phyloP scores from a whole-genome alignment of 2,113 vertebrate species.

The Ornithorhynchus anatinus region DNA sequence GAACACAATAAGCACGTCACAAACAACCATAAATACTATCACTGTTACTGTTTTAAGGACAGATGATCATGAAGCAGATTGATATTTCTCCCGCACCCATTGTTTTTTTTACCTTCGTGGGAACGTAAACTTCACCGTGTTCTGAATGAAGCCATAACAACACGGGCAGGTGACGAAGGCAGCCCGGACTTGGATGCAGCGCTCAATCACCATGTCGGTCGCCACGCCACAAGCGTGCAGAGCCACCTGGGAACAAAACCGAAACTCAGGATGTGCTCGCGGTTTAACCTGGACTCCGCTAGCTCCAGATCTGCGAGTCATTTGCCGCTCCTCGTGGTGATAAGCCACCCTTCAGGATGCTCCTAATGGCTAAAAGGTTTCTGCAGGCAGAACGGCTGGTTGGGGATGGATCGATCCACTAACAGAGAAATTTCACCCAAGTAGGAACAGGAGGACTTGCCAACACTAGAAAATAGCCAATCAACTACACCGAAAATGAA shows the following conservation, averaged over 20 bases:
- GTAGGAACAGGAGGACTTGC: not conserved
- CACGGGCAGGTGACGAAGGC: constrained; percentile 92
- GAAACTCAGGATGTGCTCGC: not conserved
- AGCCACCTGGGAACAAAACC: constrained; percentile 79
- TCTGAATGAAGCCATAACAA: constrained; percentile 97
- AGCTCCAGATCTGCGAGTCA: not conserved
- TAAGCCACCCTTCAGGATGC: not conserved
- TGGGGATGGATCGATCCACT: not conserved
- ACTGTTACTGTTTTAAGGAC: too few relatives aligned
- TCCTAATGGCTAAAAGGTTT: not conserved
- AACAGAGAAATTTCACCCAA: constrained; percentile 7
- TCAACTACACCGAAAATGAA: too few relatives aligned
- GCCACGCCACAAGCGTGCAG: constrained; percentile 95
- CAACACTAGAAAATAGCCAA: not conserved
- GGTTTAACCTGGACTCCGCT: not conserved
- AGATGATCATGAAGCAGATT: too few relatives aligned
- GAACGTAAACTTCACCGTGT: constrained; percentile 90
- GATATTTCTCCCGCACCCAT: too few relatives aligned
- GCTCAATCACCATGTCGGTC: constrained; percentile 95
- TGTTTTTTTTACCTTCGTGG: constrained; percentile 90
- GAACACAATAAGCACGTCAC: too few relatives aligned
- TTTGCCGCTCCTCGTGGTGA: not conserved
- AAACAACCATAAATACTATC: too few relatives aligned
- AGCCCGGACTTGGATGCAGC: constrained; percentile 81
- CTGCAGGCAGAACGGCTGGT: not conserved